Percentiles rank a stretch among this genome's conserved stretches.
Conservation (phyloP, 2,113 vertebrate genomes). For the Arothron firmamentum region DNA sequence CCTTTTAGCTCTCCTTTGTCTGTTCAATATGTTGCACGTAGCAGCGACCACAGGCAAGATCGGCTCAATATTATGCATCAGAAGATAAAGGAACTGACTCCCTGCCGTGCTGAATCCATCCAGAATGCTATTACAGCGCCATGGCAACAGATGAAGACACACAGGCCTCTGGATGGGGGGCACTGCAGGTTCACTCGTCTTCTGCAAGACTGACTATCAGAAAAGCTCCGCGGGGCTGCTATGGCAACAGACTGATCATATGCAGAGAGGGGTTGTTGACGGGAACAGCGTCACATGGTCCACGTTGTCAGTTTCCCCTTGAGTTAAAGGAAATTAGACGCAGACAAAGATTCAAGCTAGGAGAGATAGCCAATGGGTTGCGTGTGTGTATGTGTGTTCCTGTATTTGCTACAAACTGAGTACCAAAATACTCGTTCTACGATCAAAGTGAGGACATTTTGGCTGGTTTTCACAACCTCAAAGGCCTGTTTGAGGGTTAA, state of each 20-base stretch:
- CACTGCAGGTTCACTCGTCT: conserved; percentile 62
- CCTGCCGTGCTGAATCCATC: conserved; percentile 63
- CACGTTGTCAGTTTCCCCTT: conserved; percentile 37
- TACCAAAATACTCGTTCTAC: neutral
- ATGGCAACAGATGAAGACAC: conserved; percentile 76
- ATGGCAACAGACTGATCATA: conserved; percentile 77
- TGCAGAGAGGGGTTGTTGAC: conserved; percentile 60
- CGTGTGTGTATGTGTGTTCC: neutral
- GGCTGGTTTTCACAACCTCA: no score
- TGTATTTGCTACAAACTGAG: neutral
- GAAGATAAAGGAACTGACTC: conserved; percentile 67
- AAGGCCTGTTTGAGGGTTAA: no score
- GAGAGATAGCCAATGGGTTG: conserved; percentile 16
- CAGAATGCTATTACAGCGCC: conserved; percentile 61
- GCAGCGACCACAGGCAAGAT: conserved; percentile 37
- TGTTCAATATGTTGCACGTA: conserved; percentile 38
- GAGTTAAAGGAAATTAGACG: conserved; percentile 65
- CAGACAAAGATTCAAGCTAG: conserved; percentile 58
- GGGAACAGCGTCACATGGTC: conserved; percentile 59
- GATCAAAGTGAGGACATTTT: no score
- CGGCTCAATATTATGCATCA: conserved; percentile 53
- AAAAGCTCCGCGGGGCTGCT: conserved; percentile 68
- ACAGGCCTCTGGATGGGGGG: conserved; percentile 54
- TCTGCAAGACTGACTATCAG: conserved; percentile 62
- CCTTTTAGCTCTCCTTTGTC: conserved; percentile 45